Conservation (phyloP, 37 sponge, comb jelly and placozoan species). For the Crambe crambe region DNA sequence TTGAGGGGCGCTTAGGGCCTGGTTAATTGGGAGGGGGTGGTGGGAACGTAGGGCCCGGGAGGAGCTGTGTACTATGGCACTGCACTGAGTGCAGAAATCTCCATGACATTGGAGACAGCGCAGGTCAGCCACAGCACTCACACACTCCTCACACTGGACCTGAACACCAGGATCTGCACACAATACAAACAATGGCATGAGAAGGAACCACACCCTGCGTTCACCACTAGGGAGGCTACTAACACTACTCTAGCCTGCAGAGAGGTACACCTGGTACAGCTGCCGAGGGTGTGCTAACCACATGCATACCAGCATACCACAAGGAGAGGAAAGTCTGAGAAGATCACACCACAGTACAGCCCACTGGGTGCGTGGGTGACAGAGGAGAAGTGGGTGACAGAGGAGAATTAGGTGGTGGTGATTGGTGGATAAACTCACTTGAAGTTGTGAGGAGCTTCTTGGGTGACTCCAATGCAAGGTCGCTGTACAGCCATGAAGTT, state of each 20-base stretch:
- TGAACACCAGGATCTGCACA: not conserved
- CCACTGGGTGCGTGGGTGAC: no score
- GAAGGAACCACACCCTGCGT: not conserved
- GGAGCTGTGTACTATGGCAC: not conserved
- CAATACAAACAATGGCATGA: no score
- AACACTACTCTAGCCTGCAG: not conserved
- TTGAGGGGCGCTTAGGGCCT: not conserved
- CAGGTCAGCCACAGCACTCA: not conserved
- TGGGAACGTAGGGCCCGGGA: constrained; percentile 11
- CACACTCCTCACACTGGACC: not conserved
- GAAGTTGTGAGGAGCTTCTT: no score
- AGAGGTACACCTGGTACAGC: not conserved
- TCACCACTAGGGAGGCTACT: not conserved
- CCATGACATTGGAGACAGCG: not conserved
- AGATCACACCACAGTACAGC: no score
- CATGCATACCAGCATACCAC: no score
- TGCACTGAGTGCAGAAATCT: not conserved
- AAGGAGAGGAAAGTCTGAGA: no score
- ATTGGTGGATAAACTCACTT: no score
- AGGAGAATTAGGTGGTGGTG: no score
- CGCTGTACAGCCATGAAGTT: no score
- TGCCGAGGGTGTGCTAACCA: no score
- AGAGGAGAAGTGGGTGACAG: no score
- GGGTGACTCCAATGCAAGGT: no score
- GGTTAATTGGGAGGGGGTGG: not conserved